Conservation (phyloP, 1,140 invertebrate genomes). For the Lordiphosa clarofinis region DNA sequence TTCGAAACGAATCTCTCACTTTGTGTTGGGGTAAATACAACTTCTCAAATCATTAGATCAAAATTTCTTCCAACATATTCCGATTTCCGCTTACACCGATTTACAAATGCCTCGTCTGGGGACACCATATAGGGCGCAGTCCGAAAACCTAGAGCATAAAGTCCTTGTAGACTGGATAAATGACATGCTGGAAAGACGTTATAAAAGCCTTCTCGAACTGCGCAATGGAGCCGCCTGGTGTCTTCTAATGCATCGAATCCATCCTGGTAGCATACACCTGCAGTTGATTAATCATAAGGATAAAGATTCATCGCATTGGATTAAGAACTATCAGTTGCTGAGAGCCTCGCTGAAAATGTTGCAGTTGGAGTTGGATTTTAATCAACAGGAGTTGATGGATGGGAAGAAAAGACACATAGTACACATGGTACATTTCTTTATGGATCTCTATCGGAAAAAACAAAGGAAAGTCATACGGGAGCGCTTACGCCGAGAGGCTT, state of each 20-base stretch:
- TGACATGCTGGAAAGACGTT: no score
- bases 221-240: conserved; percentile 2
- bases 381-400: not conserved
- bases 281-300: not conserved
- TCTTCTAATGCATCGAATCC: not conserved
- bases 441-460: not conserved
- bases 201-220: not conserved
- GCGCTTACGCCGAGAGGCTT: no score
- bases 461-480: no score
- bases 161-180: no score
- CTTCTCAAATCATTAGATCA: no score
- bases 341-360: not conserved
- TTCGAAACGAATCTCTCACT: no score
- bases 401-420: not conserved
- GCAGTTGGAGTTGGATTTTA: not conserved
- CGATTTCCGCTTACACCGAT: no score
- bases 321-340: not conserved
- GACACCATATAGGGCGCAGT: no score
- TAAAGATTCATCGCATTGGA: not conserved
- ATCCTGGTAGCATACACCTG: not conserved
- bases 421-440: not conserved
- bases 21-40: no score
- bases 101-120: no score
- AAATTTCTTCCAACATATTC: no score
- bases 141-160: no score